Base-by-base conservation (phyloP, 2,113 vertebrate genomes). In the Dasyprocta punctata region DNA sequence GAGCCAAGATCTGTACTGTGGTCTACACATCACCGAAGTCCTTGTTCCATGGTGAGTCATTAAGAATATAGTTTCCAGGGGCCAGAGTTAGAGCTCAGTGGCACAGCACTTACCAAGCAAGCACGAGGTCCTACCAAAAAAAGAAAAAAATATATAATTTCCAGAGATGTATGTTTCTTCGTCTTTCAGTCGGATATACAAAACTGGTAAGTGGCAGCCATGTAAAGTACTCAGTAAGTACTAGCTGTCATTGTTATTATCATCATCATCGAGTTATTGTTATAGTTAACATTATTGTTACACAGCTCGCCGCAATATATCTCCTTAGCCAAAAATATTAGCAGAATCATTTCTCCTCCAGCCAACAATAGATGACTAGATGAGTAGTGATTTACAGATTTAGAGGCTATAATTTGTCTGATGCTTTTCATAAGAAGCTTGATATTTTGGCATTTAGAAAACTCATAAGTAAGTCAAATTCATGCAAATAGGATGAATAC, bases 371-470 rank as follows among this genome's bases (percentile, higher is more conserved):
- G 33, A n/a, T 96, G 65, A 88, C 69, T 85, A 88, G 49, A 85
- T 88, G 61, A 81, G 56, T 52, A 19, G 56, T 38, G 30, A 13
- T 12, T 96, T 97, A 20, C 26, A 78, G 7, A 90, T 94, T 81
- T 84, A 30, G 41, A 73, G 33, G 78, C 67, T 24, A 26, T 90
- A 85, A 85, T 58, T 60, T 56, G 11, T 65, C 30, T 81, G 26
- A 82, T 81, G 20, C 28, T 92, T 95, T 88, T 71, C 86, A 33
- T 20, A 92, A 90, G 80, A 96, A 88, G 61, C 13, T 92, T 78
- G 41, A 52, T 89, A 20, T 78, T 96, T 89, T 96, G 47, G 33
- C 80, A 41, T 85, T 95, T 67, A 67, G 56, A 85, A 95, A 92
- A 75, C 7, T 36, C 5, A 1, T 58, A 83, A 52, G 26, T 54